Percentiles rank a stretch among this genome's conserved stretches.
Conservation (phyloP, 2,888 invertebrate species). For the Unio delphinus region DNA sequence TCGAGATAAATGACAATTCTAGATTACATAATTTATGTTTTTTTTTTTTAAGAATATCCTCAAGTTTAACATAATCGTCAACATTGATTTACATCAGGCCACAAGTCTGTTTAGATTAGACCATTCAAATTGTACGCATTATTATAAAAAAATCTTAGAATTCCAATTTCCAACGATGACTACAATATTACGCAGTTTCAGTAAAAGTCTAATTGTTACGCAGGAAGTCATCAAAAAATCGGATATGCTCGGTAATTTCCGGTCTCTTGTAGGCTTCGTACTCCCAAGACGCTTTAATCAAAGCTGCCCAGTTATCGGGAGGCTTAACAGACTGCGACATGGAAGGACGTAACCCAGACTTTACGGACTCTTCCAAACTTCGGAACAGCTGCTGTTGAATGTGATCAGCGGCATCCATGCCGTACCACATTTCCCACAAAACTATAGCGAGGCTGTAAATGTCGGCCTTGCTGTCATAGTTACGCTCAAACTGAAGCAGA, state of each 20-base stretch:
- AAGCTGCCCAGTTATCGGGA: constrained; percentile 32
- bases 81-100: too few species aligned
- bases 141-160: too few species aligned
- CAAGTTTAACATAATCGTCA: too few species aligned
- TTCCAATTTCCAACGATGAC: too few species aligned
- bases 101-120: too few species aligned
- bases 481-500: constrained; percentile 29
- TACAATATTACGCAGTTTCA: too few species aligned
- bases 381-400: constrained; percentile 31
- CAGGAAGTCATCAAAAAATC: constrained; percentile 27
- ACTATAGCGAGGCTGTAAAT: constrained; percentile 45
- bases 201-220: too few species aligned
- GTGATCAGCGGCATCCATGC: constrained; percentile 46
- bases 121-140: too few species aligned
- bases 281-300: constrained; percentile 45
- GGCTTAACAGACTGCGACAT: constrained; percentile 36
- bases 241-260: constrained; percentile 5
- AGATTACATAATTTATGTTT: too few species aligned
- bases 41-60: too few species aligned
- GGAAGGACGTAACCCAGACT: constrained; percentile 43
- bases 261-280: constrained; percentile 32
- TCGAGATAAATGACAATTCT: too few species aligned
- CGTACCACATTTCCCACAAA: constrained; percentile 60
- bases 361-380: constrained; percentile 37
- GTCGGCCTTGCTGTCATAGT: constrained; percentile 47